A percentile compares a stretch with the other conserved stretches of the same genome.
Conservation (phyloP, 2,888 invertebrate genomes). For the Blera fallax region DNA sequence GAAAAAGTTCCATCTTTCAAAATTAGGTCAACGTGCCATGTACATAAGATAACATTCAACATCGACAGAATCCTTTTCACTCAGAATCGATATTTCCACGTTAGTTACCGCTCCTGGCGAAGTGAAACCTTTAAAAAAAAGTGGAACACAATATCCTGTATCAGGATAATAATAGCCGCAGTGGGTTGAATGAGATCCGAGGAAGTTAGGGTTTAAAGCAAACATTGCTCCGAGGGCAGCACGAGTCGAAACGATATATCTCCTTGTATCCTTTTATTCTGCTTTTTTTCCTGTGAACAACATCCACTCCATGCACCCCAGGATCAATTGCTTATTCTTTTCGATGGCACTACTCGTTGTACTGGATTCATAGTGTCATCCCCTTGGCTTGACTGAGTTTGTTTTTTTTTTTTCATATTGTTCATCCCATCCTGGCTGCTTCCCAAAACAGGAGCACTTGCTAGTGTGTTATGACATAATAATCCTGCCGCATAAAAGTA, state of each 20-base stretch:
- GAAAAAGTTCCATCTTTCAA: not conserved
- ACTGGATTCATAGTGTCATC: conserved; percentile 34
- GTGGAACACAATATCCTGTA: conserved; percentile 49
- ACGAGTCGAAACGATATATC: conserved; percentile 1
- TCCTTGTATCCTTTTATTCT: conserved; percentile 2
- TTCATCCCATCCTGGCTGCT: conserved; percentile 17
- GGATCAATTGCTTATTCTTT: conserved; percentile 56
- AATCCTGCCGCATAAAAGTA: conserved; percentile 35
- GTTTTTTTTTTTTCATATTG: not conserved
- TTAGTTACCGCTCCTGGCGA: not conserved
- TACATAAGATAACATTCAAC: conserved; percentile 16
- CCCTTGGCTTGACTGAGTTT: conserved; percentile 12
- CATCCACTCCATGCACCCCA: conserved; percentile 19
- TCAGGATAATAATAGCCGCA: conserved; percentile 31
- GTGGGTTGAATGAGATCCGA: conserved; percentile 3
- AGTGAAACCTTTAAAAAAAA: not conserved
- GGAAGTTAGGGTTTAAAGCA: not conserved
- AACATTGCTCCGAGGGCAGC: conserved; percentile 21
- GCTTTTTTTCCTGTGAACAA: not conserved
- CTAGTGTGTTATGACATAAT: conserved; percentile 51
- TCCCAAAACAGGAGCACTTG: conserved; percentile 20
- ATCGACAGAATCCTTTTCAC: conserved; percentile 1
- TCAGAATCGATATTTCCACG: conserved; percentile 36
- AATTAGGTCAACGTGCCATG: conserved; percentile 50
- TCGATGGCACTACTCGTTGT: conserved; percentile 22